Percentiles rank a stretch among this genome's conserved stretches.
phyloP scores from a whole-genome alignment of 2,797 vertebrate genomes.

The Ctenosaura bakeri region DNA sequence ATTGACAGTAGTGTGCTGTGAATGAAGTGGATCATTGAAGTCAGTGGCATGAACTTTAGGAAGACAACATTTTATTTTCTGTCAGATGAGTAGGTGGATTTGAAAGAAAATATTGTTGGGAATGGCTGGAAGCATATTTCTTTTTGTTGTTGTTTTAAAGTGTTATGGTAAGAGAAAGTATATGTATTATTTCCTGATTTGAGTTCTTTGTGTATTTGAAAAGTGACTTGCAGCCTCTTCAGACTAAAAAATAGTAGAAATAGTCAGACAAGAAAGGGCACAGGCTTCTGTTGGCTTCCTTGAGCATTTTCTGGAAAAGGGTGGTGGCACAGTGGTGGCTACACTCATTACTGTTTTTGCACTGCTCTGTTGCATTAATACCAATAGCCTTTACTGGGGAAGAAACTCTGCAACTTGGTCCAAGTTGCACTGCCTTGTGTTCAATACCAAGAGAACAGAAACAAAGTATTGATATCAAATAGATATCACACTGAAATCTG shows the following conservation, averaged over 20 bases:
- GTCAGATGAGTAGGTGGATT: not conserved
- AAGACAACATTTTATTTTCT: not conserved
- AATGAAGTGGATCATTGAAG: not conserved
- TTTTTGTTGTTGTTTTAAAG: not conserved
- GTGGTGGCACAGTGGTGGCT: not conserved
- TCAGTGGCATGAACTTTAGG: not conserved
- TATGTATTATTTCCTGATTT: not conserved
- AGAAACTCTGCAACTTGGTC: not conserved
- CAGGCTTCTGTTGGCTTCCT: not conserved
- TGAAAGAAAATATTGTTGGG: not conserved
- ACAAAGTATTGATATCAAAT: not conserved
- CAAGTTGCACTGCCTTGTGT: not conserved
- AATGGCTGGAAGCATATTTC: not conserved
- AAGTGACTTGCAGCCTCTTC: not conserved
- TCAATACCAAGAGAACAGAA: not conserved
- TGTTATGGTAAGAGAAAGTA: too few species aligned
- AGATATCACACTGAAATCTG: not conserved
- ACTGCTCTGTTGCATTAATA: not conserved
- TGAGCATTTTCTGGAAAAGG: not conserved
- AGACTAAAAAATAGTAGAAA: too few species aligned
- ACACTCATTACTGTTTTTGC: not conserved
- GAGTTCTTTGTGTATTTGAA: not conserved
- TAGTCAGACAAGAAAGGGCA: not conserved
- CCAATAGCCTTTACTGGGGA: not conserved
- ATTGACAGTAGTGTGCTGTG: fast-evolving